Evolutionary conservation across 2,113 vertebrate genomes (phyloP).

Genomic region (Equus quagga): DNA sequence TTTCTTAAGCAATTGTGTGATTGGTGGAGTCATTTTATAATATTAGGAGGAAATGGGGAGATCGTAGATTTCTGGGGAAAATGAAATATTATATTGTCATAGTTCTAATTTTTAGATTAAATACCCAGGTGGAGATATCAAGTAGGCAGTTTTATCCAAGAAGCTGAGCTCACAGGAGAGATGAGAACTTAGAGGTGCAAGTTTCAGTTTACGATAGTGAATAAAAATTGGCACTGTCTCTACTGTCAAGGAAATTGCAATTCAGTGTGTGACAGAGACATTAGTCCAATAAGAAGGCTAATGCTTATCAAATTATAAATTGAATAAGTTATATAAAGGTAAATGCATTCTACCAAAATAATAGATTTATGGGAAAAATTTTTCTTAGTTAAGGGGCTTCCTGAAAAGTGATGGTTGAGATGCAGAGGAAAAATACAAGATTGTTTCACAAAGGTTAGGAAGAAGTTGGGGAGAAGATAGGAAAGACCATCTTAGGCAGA

Average conservation of each 20-base stretch:
- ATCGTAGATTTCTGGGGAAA: background rate
- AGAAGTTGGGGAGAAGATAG: background rate
- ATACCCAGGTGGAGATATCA: background rate
- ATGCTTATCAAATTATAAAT: background rate
- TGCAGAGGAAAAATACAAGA: background rate
- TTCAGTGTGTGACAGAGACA: background rate
- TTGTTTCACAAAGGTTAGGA: background rate
- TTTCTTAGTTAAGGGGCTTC: background rate
- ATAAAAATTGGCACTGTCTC: background rate
- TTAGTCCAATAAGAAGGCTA: background rate
- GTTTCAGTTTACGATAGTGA: background rate
- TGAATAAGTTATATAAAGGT: background rate
- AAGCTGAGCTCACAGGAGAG: background rate
- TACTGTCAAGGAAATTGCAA: background rate
- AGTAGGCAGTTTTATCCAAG: background rate
- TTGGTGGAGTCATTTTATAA: background rate
- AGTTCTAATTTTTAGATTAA: background rate
- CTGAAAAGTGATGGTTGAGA: background rate
- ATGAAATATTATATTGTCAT: background rate
- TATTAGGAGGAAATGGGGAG: background rate
- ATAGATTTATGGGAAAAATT: background rate
- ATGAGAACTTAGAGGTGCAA: background rate
- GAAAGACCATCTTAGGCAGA: background rate
- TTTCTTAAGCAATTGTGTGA: background rate
- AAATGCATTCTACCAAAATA: background rate